phyloP scores from a whole-genome alignment of 1,140 invertebrate genomes.

The Hypsibius dujardini region DNA sequence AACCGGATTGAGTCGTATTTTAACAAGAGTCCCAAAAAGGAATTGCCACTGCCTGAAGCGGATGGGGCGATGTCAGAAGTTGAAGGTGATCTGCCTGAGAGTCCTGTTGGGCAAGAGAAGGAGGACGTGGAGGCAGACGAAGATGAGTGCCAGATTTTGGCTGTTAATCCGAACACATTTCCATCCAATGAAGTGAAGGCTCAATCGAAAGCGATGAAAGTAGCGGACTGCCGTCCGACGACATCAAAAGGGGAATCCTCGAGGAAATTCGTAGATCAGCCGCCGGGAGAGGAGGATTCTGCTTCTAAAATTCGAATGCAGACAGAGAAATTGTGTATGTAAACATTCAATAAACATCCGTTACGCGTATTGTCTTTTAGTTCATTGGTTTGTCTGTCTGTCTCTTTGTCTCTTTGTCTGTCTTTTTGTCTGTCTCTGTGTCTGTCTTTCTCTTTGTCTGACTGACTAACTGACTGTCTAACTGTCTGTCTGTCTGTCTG shows the following conservation, averaged over 20 bases:
- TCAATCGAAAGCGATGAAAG: no score
- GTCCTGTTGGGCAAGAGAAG: no score
- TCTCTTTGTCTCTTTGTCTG: no score
- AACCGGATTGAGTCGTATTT: constrained; percentile 7
- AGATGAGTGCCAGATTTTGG: background rate
- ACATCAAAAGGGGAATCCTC: no score
- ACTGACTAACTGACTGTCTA: background rate
- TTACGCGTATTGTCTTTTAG: background rate
- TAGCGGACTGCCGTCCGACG: no score
- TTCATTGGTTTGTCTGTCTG: background rate
- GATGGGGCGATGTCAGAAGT: background rate
- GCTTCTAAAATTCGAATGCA: background rate
- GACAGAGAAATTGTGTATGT: background rate
- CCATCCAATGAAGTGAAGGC: no score
- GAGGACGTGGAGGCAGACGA: background rate
- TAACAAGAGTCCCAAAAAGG: background rate
- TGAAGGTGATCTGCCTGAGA: background rate
- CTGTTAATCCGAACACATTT: background rate
- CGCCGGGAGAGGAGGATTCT: no score
- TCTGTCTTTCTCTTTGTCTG: no score
- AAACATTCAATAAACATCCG: background rate
- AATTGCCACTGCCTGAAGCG: background rate
- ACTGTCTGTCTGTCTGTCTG: no score
- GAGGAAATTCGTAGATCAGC: no score
- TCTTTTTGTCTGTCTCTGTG: background rate